Conservation (phyloP, 2,113 vertebrate species). For the Sterna hirundo region DNA sequence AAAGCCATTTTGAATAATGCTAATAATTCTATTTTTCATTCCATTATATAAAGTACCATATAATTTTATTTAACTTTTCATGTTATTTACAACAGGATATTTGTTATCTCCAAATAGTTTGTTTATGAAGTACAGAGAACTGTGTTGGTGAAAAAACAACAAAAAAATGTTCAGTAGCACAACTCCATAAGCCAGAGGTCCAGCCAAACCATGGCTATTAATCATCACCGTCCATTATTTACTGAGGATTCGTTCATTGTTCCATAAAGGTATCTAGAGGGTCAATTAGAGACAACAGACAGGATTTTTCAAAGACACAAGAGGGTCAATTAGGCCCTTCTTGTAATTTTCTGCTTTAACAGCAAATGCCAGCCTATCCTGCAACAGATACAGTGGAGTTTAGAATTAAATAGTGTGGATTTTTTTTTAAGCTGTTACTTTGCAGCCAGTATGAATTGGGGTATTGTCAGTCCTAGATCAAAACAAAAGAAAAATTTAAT, state of each 20-base stretch:
- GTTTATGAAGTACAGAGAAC: slow-evolving; percentile 50
- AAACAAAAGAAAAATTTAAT: slow-evolving; percentile 13
- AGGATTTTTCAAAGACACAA: slow-evolving; percentile 87
- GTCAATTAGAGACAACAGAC: slow-evolving; percentile 92
- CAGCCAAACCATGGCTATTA: slow-evolving; percentile 85
- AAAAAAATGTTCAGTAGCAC: background rate
- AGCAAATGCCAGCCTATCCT: slow-evolving; percentile 79
- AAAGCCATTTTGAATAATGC: background rate
- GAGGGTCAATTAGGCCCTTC: slow-evolving; percentile 92
- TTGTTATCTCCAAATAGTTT: slow-evolving; percentile 51
- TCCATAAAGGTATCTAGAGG: slow-evolving; percentile 89
- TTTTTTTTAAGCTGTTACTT: slow-evolving; percentile 28
- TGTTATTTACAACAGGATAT: background rate
- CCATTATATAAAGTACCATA: background rate
- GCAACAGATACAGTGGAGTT: slow-evolving; percentile 70
- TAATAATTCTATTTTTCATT: slow-evolving; percentile 3
- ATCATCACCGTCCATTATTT: slow-evolving; percentile 90
- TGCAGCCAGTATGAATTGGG: slow-evolving; percentile 18
- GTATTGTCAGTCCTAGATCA: slow-evolving; percentile 21
- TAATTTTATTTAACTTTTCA: background rate
- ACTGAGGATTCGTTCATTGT: slow-evolving; percentile 89
- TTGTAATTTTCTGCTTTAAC: slow-evolving; percentile 88
- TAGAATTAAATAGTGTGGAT: slow-evolving; percentile 72
- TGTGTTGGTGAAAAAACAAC: background rate
- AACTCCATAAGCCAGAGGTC: slow-evolving; percentile 73